phyloP scores from a whole-genome alignment of 1,140 invertebrate species.

The Danaus melanippus region DNA sequence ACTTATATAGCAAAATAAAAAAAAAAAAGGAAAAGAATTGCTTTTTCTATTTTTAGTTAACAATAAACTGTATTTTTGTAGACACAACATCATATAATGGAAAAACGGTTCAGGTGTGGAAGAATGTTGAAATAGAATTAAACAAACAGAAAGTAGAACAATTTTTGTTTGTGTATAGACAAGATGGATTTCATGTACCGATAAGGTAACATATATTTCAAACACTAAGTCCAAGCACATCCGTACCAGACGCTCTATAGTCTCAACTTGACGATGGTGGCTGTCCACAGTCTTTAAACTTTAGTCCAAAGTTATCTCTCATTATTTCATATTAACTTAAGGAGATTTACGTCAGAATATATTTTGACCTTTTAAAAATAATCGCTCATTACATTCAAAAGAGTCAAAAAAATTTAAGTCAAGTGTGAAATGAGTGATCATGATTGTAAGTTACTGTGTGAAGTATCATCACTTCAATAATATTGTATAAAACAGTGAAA shows the following conservation, averaged over 20 bases:
- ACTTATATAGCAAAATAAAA: too few relatives aligned
- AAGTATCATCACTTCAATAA: not conserved
- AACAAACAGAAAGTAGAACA: slow-evolving; percentile 4
- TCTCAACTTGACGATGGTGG: too few relatives aligned
- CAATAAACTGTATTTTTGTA: slow-evolving; percentile 11
- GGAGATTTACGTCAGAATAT: too few relatives aligned
- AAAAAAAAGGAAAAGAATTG: not conserved
- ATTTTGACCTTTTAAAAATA: too few relatives aligned
- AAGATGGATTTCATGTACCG: slow-evolving; percentile 15
- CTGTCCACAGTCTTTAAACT: too few relatives aligned
- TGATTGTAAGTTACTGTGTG: slow-evolving; percentile 12
- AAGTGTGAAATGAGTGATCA: too few relatives aligned
- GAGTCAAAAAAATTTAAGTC: too few relatives aligned
- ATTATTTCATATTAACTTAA: too few relatives aligned
- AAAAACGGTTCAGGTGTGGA: slow-evolving; percentile 22
- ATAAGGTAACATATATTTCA: slow-evolving; percentile 1
- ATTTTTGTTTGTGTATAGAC: slow-evolving; percentile 10
- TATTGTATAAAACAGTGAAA: not conserved
- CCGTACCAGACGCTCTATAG: too few relatives aligned
- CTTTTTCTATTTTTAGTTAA: slow-evolving; percentile 2
- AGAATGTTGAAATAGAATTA: slow-evolving; percentile 3
- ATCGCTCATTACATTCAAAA: too few relatives aligned
- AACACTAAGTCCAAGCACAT: too few relatives aligned
- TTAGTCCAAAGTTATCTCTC: too few relatives aligned
- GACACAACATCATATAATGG: slow-evolving; percentile 13